Percentiles rank a stretch among this genome's conserved stretches.
Conservation (phyloP, 2,888 invertebrate species). For the Brachylomia viminalis region DNA sequence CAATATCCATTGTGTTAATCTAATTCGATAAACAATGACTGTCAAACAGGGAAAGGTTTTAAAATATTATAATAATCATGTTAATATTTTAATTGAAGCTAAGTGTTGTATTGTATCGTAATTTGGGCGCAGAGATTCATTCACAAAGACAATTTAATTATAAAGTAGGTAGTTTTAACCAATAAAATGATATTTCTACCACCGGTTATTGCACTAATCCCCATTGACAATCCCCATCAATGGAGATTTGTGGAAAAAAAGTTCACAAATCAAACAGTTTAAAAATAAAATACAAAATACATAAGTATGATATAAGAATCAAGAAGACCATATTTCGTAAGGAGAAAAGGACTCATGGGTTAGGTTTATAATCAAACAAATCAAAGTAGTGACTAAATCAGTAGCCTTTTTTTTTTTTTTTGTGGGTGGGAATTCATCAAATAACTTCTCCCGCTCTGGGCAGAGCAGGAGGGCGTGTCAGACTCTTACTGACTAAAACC, state of each 20-base stretch:
- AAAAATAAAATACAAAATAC: too few relatives aligned
- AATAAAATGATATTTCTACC: background rate
- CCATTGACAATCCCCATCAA: background rate
- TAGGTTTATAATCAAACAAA: background rate
- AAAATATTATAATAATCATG: conserved; percentile 7
- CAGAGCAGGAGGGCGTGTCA: too few relatives aligned
- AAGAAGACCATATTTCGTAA: background rate
- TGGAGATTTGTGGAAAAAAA: too few relatives aligned
- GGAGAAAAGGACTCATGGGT: background rate
- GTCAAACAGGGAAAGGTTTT: conserved; percentile 17
- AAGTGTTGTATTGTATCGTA: background rate
- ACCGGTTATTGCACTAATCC: background rate
- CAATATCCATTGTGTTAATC: conserved; percentile 22
- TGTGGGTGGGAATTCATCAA: too few relatives aligned
- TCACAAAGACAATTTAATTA: background rate
- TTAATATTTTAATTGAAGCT: background rate
- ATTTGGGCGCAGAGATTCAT: background rate
- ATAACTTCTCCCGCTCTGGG: too few relatives aligned
- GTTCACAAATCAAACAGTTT: too few relatives aligned
- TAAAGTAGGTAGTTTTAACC: background rate
- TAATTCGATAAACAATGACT: conserved; percentile 14
- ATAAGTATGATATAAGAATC: background rate
- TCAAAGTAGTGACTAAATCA: background rate
- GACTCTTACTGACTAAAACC: too few relatives aligned
- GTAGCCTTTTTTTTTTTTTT: too few relatives aligned